phyloP scores from a whole-genome alignment of 2,113 vertebrate species.

The Silurus glanis region DNA sequence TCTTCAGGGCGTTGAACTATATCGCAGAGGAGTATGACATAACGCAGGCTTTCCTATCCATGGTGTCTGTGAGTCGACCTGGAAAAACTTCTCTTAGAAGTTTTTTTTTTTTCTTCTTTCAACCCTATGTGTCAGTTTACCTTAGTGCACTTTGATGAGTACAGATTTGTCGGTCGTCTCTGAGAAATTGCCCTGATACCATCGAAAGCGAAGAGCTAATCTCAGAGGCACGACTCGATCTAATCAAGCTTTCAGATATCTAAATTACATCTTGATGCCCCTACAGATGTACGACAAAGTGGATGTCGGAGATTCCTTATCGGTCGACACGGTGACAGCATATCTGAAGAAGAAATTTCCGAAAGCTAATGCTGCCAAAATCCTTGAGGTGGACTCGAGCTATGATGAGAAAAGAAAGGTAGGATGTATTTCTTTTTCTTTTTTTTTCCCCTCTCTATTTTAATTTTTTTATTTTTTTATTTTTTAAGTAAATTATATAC shows the following conservation, averaged over 20 bases:
- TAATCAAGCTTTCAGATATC: slow-evolving; percentile 46
- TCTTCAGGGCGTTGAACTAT: slow-evolving; percentile 88
- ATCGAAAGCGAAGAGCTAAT: slow-evolving; percentile 54
- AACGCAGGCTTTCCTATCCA: slow-evolving; percentile 81
- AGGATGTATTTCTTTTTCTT: not conserved
- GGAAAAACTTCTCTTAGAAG: not conserved
- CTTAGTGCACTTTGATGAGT: slow-evolving; percentile 38
- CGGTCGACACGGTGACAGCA: slow-evolving; percentile 74
- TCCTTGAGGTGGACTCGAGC: slow-evolving; percentile 78
- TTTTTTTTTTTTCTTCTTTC: not conserved
- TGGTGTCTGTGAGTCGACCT: slow-evolving; percentile 81
- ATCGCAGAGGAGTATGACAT: slow-evolving; percentile 81
- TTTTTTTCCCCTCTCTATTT: not conserved
- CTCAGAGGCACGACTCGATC: slow-evolving; percentile 47
- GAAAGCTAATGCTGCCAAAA: slow-evolving; percentile 73
- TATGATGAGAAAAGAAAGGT: slow-evolving; percentile 86
- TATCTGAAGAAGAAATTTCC: slow-evolving; percentile 83
- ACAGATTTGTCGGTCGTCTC: slow-evolving; percentile 47
- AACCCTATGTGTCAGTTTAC: not conserved
- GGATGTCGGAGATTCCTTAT: slow-evolving; percentile 70
- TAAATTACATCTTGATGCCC: slow-evolving; percentile 53
- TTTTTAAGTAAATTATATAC: too few species aligned
- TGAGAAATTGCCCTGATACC: slow-evolving; percentile 42
- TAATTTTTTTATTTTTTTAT: too few species aligned
- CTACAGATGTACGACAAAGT: slow-evolving; percentile 84